Conservation (phyloP, 2,888 invertebrate genomes). For the Hedychridium roseum region DNA sequence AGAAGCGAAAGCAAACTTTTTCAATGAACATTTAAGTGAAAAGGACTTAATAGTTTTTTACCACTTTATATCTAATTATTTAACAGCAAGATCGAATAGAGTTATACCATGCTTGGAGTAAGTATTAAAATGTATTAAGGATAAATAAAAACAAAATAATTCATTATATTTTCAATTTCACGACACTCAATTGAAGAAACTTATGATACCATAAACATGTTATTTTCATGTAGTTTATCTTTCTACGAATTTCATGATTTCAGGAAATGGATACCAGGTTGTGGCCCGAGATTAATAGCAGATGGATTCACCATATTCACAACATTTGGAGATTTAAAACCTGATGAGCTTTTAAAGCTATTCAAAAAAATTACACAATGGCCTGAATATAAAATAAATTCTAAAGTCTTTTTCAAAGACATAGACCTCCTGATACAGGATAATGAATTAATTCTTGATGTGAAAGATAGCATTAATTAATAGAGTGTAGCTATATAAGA, state of each 20-base stretch:
- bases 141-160: not conserved
- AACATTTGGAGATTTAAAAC: constrained; percentile 74
- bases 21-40: constrained; percentile 36
- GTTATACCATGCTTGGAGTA: constrained; percentile 80
- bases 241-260: constrained; percentile 31
- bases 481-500: too few relatives aligned
- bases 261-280: constrained; percentile 78
- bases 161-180: not conserved
- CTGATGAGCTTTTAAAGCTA: constrained; percentile 71
- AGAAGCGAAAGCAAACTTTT: constrained; percentile 69
- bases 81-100: constrained; percentile 68
- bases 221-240: too few relatives aligned
- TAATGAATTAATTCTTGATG: too few relatives aligned
- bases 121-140: constrained; percentile 56
- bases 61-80: constrained; percentile 75
- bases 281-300: constrained; percentile 72
- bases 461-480: too few relatives aligned
- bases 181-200: not conserved
- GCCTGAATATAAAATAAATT: constrained; percentile 26
- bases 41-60: constrained; percentile 72
- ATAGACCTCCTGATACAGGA: too few relatives aligned
- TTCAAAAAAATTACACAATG: constrained; percentile 67
- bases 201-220: not conserved
- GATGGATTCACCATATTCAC: constrained; percentile 75
- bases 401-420: too few relatives aligned